A percentile compares a stretch with the other conserved stretches of the same genome.
Conservation (phyloP, 2,797 vertebrate genomes). For the Scolopax rusticola region DNA sequence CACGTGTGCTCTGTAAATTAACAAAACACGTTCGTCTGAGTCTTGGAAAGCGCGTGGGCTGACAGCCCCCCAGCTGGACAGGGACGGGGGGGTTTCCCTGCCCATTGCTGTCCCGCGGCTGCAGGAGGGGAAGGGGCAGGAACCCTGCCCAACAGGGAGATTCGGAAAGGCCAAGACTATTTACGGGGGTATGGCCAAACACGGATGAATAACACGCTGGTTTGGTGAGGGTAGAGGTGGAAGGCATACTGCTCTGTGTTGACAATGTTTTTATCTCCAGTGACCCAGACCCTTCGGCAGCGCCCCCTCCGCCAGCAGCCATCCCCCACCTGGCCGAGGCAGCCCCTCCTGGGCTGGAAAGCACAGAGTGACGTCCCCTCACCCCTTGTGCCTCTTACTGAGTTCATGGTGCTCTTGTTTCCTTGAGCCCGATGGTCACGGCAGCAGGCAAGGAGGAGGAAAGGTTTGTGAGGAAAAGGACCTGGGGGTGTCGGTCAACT, state of each 20-base stretch:
- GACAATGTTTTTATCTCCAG: accelerated
- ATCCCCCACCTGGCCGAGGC: neutral
- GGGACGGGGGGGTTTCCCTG: accelerated
- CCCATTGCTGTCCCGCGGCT: neutral
- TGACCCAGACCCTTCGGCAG: neutral
- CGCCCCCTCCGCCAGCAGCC: accelerated
- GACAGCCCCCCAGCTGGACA: neutral
- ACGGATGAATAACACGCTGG: accelerated
- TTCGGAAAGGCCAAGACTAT: no score
- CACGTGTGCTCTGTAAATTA: neutral
- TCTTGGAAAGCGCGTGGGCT: accelerated
- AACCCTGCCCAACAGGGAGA: neutral
- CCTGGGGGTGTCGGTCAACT: no score
- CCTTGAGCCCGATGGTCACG: accelerated
- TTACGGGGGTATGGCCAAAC: neutral
- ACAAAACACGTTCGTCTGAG: neutral
- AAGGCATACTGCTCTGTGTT: neutral
- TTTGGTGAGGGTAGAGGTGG: neutral
- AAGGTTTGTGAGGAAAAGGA: neutral
- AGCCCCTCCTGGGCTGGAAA: accelerated
- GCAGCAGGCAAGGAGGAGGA: neutral
- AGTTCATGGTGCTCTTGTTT: neutral
- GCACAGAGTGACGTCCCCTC: neutral
- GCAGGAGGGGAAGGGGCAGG: neutral
- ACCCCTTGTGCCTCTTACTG: neutral